Base-by-base conservation (phyloP, 2,888 invertebrate species). In the Cheilosia urbana region DNA sequence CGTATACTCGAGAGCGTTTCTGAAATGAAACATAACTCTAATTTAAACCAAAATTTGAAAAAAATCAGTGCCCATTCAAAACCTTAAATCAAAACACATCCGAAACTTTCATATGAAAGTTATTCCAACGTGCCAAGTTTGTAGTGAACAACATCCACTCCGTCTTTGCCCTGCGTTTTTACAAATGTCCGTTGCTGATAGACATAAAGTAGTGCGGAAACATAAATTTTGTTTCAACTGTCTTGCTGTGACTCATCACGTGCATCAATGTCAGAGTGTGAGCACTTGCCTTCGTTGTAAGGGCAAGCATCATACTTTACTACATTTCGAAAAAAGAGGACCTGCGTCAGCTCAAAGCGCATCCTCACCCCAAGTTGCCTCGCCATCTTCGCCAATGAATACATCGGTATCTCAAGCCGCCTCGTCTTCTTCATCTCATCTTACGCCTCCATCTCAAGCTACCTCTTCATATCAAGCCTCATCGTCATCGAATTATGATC, bases 191-290 rank as follows among this genome's bases (percentile, higher is more conserved):
- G 9, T 27, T 11, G 27, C 27, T 27, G 27, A 24, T 7, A 24
- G 53, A 27, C 15, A 27, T 15, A 0, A 5, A 15, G n/a, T n/a
- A n/a, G n/a, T n/a, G n/a, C n/a, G n/a, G n/a, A 53, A 17, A 47
- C 47, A 42, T n/a, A n/a, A n/a, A n/a, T n/a, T n/a, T n/a, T n/a
- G n/a, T n/a, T n/a, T n/a, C n/a, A n/a, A n/a, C n/a, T n/a, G n/a
- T n/a, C n/a, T n/a, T 37, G 65, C 51, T 19, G 13, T 51, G 6
- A 65, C 49, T 17, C 65, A 65, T 65, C 49, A 21, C 9, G 34
- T 37, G 11, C n/a, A 53, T 53, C 7, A 49, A 19, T 53, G 53
- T n/a, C 24, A 53, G 17, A 53, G 53, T n/a, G 2, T 4, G 15
- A 27, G 11, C 15, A 27, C 53, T 13, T 53, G 27, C 13, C 11